A percentile compares a stretch with the other conserved stretches of the same genome.
Evolutionary conservation across 1,140 invertebrate genomes (phyloP).

Genomic region (Drusus annulatus): DNA sequence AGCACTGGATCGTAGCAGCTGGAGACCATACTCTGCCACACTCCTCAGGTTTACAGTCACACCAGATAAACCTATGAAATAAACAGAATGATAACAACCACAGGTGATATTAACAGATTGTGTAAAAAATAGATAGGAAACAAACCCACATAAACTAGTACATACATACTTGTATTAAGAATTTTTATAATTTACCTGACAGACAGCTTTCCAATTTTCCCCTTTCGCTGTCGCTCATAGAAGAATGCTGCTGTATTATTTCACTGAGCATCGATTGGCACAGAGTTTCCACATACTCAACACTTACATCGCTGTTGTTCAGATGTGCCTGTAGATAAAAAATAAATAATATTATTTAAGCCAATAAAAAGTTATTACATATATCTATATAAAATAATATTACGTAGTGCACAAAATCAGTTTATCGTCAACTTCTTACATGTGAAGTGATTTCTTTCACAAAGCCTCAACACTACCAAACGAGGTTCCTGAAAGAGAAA

Average conservation of each 20-base stretch:
- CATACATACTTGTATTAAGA: too few species aligned
- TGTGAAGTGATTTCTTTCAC: too few species aligned
- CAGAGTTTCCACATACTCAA: slow-evolving; percentile 90
- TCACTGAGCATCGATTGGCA: slow-evolving; percentile 82
- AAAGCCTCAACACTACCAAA: too few species aligned
- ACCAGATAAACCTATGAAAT: slow-evolving; percentile 75
- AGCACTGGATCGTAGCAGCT: slow-evolving; percentile 85
- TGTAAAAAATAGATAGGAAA: too few species aligned
- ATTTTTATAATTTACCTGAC: slow-evolving; percentile 62
- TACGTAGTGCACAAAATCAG: too few species aligned
- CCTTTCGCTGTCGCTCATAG: slow-evolving; percentile 76
- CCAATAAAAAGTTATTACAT: too few species aligned
- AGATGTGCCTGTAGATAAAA: slow-evolving; percentile 82
- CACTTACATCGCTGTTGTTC: slow-evolving; percentile 94
- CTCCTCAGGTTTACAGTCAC: slow-evolving; percentile 84
- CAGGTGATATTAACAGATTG: too few species aligned
- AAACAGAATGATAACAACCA: neutral
- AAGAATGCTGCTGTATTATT: slow-evolving; percentile 75
- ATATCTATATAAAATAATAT: too few species aligned
- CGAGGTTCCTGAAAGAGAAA: too few species aligned
- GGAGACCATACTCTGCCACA: slow-evolving; percentile 88
- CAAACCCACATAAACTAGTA: too few species aligned
- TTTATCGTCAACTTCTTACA: too few species aligned
- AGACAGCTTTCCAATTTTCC: slow-evolving; percentile 85
- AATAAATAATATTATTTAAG: neutral